Evolutionary conservation across 2,888 invertebrate species (phyloP).

Genomic region (Eucera pruinosa): DNA sequence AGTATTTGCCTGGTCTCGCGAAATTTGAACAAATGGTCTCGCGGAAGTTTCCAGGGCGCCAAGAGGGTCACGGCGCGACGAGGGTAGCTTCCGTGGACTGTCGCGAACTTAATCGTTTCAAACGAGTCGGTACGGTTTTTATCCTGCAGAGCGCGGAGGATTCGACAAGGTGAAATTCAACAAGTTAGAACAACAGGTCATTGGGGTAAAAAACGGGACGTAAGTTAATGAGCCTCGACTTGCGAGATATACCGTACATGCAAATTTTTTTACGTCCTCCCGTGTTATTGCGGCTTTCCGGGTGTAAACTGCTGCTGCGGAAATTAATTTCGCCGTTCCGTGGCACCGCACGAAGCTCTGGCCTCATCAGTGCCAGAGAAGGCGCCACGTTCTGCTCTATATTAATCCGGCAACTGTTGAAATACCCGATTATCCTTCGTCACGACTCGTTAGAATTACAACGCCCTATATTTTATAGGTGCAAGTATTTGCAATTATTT

Average conservation of each 20-base stretch:
- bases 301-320: constrained; percentile 16
- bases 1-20: not conserved
- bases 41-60: constrained; percentile 8
- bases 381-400: not conserved
- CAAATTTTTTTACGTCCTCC: not conserved
- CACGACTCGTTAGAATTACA: not conserved
- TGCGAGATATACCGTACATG: constrained; percentile 3
- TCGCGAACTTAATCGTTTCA: constrained; percentile 30
- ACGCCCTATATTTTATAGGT: no score
- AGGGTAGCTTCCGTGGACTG: constrained; percentile 17
- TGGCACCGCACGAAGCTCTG: not conserved
- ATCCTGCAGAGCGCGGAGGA: not conserved
- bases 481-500: no score
- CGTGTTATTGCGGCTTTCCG: not conserved
- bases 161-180: constrained; percentile 7
- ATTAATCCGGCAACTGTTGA: constrained; percentile 6
- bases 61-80: not conserved
- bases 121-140: constrained; percentile 19
- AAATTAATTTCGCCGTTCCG: constrained; percentile 30
- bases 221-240: constrained; percentile 19
- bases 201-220: not conserved
- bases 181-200: constrained; percentile 46
- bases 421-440: constrained; percentile 16
- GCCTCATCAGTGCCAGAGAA: constrained; percentile 5
- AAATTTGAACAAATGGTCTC: not conserved